Evolutionary conservation across 2,113 vertebrate species (phyloP), one percentile per base, ranked within the genome.

Genomic region (Myanophis thanlyinensis): DNA sequence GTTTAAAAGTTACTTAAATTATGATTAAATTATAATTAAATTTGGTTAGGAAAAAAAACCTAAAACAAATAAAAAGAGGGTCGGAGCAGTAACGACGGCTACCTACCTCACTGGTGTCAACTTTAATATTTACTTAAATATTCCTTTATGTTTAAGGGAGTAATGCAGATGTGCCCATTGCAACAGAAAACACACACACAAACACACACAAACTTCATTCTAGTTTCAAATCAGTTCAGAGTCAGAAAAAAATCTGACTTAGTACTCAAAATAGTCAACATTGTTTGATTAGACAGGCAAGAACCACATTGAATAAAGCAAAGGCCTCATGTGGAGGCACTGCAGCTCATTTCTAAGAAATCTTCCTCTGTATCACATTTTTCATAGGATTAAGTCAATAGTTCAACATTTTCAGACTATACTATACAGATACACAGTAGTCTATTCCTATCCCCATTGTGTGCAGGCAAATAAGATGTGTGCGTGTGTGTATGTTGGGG

Each of bases 341-440:
- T 44, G 20, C 18, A 80, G 35, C 8, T 80, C 8, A 44, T 80
- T 80, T 22, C 46, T 67, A 91, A 54, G 52, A 88, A 53, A 80
- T 40, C 35, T 80, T 88, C 10, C 67, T 89, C n/a, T 30, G 59
- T 51, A 30, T 9, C 40, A 13, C 93, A 49, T 46, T 92, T 22
- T 92, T 44, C 13, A 3, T 87, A 52, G 23, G 44, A 88, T 91
- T 96, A 93, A 90, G 4, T 94, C 47, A 93, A 91, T 94, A 86
- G 40, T n/a, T 54, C 93, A 30, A 25, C 20, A 35, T 35, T 59
- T 89, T 85, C 53, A 46, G 25, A 13, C 5, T 46, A 40, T 46
- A 52, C 54, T 12, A 7, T n/a, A 35, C 25, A 18, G 73, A 18
- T 35, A 92, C 47, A 80, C 47, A 40, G 93, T 59, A 89, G 59